These are phyloP conservation scores for Canis aureus DNA, from an alignment of 2,113 vertebrate genomes.

Conservation along the genomic window DNA sequence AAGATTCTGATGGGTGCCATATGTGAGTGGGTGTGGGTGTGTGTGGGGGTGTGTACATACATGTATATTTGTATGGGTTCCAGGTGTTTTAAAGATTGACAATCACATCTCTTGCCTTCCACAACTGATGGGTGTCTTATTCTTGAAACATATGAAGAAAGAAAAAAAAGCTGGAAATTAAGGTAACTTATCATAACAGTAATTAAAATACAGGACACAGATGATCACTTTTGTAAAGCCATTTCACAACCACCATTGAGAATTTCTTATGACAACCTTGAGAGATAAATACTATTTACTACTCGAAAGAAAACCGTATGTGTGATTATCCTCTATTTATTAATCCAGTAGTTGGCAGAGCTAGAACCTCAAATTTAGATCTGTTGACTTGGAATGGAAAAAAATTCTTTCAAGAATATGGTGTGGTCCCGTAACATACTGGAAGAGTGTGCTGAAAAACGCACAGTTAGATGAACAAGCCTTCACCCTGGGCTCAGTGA, in stretches of 20 bases:
- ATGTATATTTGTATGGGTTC: background rate
- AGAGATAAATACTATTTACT: background rate
- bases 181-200: background rate
- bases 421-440: background rate
- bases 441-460: background rate
- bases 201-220: background rate
- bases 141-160: background rate
- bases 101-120: background rate
- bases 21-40: background rate
- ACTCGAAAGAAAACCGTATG: background rate
- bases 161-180: background rate
- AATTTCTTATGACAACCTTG: background rate
- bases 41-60: background rate
- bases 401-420: background rate
- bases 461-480: background rate
- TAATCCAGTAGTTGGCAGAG: background rate
- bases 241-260: background rate
- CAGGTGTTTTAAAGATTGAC: background rate
- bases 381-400: background rate
- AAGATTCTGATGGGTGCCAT: background rate
- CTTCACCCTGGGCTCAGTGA: background rate
- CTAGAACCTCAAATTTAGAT: slow-evolving; percentile 1
- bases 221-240: background rate
- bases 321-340: background rate
- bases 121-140: background rate